phyloP scores from a whole-genome alignment of 2,888 invertebrate species.

The Drosophila neoperkinsi region DNA sequence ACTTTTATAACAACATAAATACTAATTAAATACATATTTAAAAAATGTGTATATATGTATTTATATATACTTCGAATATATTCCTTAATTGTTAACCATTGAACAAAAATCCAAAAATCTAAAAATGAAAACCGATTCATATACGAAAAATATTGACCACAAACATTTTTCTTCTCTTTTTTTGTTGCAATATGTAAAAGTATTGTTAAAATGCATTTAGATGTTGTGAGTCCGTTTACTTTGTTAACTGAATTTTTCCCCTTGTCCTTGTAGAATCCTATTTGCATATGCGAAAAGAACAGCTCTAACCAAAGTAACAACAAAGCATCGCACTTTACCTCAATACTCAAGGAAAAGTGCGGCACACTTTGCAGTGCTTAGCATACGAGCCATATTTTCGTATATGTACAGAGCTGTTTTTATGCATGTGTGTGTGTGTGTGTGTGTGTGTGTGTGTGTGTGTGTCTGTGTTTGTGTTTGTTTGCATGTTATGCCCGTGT shows the following conservation, averaged over 20 bases:
- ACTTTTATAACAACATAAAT: background rate
- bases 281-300: constrained; percentile 71
- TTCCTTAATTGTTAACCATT: background rate
- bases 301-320: constrained; percentile 47
- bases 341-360: constrained; percentile 72
- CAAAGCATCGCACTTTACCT: constrained; percentile 73
- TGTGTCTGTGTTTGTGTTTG: background rate
- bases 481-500: constrained; percentile 34
- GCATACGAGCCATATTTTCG: constrained; percentile 33
- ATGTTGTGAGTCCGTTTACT: constrained; percentile 16
- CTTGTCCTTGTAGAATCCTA: constrained; percentile 71
- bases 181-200: background rate
- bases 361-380: constrained; percentile 69
- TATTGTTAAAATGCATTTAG: constrained; percentile 14
- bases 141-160: background rate
- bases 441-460: background rate
- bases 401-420: background rate
- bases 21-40: background rate
- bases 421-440: background rate
- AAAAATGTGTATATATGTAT: background rate
- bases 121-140: background rate
- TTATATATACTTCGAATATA: background rate
- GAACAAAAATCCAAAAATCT: background rate
- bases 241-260: constrained; percentile 33
- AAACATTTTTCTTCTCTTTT: background rate